Conservation (phyloP, 2,888 invertebrate species). For the Spodoptera picta region DNA sequence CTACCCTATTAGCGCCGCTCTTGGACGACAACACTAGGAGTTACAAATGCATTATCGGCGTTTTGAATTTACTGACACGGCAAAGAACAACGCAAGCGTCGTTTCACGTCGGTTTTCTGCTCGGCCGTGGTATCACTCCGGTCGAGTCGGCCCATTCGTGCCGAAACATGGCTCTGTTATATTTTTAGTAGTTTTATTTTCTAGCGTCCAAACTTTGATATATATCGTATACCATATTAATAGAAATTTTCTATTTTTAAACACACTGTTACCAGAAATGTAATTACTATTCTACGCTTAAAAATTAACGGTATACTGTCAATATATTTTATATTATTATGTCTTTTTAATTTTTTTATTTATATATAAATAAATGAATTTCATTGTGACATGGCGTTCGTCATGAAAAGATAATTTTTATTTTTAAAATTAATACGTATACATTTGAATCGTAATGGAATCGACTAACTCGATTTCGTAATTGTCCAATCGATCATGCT, state of each 20-base stretch:
- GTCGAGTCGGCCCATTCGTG: no score
- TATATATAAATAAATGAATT: slow-evolving; percentile 58
- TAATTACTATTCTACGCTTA: slow-evolving; percentile 60
- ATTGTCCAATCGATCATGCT: slow-evolving; percentile 27
- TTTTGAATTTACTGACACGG: no score
- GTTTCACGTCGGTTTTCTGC: no score
- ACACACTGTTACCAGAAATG: slow-evolving; percentile 35
- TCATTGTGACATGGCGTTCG: slow-evolving; percentile 62
- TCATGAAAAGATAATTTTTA: slow-evolving; percentile 58
- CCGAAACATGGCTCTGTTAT: no score
- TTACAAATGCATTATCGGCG: no score
- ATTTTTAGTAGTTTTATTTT: no score
- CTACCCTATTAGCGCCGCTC: no score
- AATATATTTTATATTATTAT: slow-evolving; percentile 69
- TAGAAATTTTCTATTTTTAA: neutral
- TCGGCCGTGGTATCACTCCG: no score
- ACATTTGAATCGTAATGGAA: slow-evolving; percentile 59
- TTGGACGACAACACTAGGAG: no score
- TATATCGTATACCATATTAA: no score
- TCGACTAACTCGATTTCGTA: slow-evolving; percentile 52
- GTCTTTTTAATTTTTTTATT: slow-evolving; percentile 59
- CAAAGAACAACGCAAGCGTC: no score
- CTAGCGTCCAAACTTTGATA: no score
- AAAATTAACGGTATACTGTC: slow-evolving; percentile 73
- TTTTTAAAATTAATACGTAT: slow-evolving; percentile 62